phyloP scores from a whole-genome alignment of 2,888 invertebrate species.

The Lampropteryx suffumata region DNA sequence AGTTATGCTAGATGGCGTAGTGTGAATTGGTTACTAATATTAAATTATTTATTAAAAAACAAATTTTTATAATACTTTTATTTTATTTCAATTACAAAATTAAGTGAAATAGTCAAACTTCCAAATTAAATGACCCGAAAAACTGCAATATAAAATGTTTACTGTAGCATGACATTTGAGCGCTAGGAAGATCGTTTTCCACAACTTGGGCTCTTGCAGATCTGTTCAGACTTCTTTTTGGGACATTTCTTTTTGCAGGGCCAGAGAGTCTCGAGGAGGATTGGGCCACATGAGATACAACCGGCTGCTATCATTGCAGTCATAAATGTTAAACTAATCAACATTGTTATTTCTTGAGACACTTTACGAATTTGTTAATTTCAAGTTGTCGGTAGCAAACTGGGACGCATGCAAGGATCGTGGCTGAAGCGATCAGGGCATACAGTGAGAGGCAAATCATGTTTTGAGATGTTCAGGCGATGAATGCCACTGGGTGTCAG shows the following conservation, averaged over 20 bases:
- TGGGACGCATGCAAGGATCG: constrained; percentile 67
- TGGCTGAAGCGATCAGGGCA: constrained; percentile 66
- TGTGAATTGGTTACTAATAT: too few species aligned
- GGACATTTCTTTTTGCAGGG: constrained; percentile 29
- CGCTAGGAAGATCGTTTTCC: constrained; percentile 36
- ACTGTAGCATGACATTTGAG: constrained; percentile 7
- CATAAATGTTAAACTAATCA: constrained; percentile 55
- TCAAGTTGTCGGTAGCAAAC: constrained; percentile 63
- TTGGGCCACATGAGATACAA: constrained; percentile 56
- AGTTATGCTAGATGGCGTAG: too few species aligned
- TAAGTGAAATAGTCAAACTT: constrained; percentile 11
- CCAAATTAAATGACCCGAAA: too few species aligned
- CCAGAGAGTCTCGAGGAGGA: constrained; percentile 51
- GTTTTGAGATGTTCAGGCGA: constrained; percentile 38
- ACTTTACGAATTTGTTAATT: constrained; percentile 57
- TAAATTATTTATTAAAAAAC: too few species aligned
- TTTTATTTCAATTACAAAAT: too few species aligned
- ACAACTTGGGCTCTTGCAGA: constrained; percentile 56
- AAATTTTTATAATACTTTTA: too few species aligned
- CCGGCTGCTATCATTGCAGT: constrained; percentile 52
- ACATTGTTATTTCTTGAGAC: constrained; percentile 58
- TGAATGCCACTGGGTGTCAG: constrained; percentile 7
- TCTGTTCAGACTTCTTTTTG: constrained; percentile 11
- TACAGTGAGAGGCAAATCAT: constrained; percentile 75
- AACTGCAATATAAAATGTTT: constrained; percentile 6